Evolutionary conservation across 2,888 invertebrate species (phyloP), one percentile per base, ranked within the genome.

Genomic region (Athripsodes cinereus): DNA sequence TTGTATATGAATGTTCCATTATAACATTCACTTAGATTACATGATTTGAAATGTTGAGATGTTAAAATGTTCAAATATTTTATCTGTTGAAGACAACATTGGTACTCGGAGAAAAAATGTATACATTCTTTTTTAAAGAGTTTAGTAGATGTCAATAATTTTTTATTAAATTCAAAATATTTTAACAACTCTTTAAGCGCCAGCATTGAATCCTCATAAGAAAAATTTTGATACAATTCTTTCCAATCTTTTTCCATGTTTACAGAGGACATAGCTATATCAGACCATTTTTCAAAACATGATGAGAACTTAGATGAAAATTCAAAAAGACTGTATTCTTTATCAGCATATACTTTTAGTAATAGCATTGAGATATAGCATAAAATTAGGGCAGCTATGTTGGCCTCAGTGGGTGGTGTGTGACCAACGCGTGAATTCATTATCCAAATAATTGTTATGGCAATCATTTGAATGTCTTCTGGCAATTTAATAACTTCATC

Each of bases 1-100:
- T 91, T 91, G 66, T 90, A 91, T 1, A 88, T 69, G 70, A 90
- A 85, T 0, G 88, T 87, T 0, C 91, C 90, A 71, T 88, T 87
- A 64, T 81, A 89, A 61, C 83, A 75, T 66, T 83, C 81, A n/a
- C 81, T 80, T 67, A 86, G 78, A 35, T 76, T 72, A 44, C 82
- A 79, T 63, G 74, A 71, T 34, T 75, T 68, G 67, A 83, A 84
- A 0, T 86, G 86, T 58, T 71, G 75, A 57, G 79, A 74, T 53
- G 90, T 77, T 40, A 91, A 67, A 1, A 74, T 75, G 72, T 91
- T 91, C 10, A 92, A 71, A 65, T 81, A 73, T 65, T 81, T 80
- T 1, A 81, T 70, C 64, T 83, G 81, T 10, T 75, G 72, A 35
- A 86, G 68, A 66, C 82, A 82, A 70, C 80, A 82, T 68, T 88